Evolutionary conservation across 2,888 invertebrate species (phyloP).

Genomic region (Dyspetes luteomarginatus): DNA sequence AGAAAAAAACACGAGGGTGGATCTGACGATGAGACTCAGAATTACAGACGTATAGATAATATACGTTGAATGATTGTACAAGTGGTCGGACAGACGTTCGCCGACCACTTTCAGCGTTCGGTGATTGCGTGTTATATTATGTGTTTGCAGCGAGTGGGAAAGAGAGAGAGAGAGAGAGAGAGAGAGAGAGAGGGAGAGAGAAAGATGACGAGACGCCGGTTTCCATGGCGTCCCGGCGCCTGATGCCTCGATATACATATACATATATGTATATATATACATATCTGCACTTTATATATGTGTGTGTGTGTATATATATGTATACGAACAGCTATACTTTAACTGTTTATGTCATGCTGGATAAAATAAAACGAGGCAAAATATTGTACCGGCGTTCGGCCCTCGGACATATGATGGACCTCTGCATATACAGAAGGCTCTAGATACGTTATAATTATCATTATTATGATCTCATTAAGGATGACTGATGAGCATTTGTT

Average conservation of each 20-base stretch:
- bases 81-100: conserved; percentile 56
- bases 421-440: not conserved
- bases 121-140: conserved; percentile 38
- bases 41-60: conserved; percentile 11
- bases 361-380: not conserved
- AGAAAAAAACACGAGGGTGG: not conserved
- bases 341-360: not conserved
- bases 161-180: no score
- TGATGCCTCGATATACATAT: not conserved
- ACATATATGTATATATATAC: not conserved
- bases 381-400: not conserved
- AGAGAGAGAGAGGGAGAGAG: no score
- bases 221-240: not conserved
- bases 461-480: not conserved
- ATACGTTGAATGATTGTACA: conserved; percentile 60
- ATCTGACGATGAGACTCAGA: not conserved
- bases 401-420: not conserved
- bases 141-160: not conserved
- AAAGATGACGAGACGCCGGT: not conserved
- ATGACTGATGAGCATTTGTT: not conserved
- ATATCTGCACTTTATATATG: no score
- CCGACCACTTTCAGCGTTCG: conserved; percentile 25
- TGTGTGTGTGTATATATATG: no score
- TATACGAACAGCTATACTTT: no score
- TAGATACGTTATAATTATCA: not conserved